A percentile compares a stretch with the other conserved stretches of the same genome.
Conservation (phyloP, 1,140 invertebrate species). For the Colletes gigas region DNA sequence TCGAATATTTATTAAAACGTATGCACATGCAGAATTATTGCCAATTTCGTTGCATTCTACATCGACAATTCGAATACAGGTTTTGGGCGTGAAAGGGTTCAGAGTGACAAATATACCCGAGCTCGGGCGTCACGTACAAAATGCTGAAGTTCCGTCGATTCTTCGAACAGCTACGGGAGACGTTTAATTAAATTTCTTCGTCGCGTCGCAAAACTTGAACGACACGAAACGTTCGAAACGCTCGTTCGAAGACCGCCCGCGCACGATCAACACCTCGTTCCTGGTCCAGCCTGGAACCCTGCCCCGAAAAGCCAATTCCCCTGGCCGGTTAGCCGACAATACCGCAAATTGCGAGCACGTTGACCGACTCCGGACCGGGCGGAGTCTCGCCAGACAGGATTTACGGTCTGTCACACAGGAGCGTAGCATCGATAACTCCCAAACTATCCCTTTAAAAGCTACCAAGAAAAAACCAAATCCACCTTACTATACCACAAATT, state of each 20-base stretch:
- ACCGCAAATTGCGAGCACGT: slow-evolving; percentile 37
- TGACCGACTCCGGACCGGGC: background rate
- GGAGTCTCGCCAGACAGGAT: slow-evolving; percentile 13
- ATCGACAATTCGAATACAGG: too few species aligned
- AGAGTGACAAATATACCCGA: too few species aligned
- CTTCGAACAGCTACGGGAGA: background rate
- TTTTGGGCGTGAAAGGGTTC: too few species aligned
- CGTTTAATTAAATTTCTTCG: background rate
- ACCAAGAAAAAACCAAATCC: too few species aligned
- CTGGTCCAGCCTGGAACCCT: background rate
- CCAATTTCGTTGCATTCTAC: too few species aligned
- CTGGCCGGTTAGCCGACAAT: slow-evolving; percentile 13
- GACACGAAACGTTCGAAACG: background rate
- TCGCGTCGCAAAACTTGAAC: background rate
- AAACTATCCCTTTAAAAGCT: too few species aligned
- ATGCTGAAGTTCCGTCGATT: background rate
- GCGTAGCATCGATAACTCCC: too few species aligned
- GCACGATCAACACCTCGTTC: background rate
- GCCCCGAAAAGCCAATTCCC: slow-evolving; percentile 7
- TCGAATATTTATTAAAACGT: too few species aligned
- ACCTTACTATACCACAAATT: too few species aligned
- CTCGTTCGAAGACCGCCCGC: background rate
- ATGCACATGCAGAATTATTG: too few species aligned
- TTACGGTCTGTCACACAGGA: slow-evolving; percentile 4
- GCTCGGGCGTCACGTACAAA: too few species aligned